Conservation (phyloP, 2,797 vertebrate species). For the Peromyscus aztecus region DNA sequence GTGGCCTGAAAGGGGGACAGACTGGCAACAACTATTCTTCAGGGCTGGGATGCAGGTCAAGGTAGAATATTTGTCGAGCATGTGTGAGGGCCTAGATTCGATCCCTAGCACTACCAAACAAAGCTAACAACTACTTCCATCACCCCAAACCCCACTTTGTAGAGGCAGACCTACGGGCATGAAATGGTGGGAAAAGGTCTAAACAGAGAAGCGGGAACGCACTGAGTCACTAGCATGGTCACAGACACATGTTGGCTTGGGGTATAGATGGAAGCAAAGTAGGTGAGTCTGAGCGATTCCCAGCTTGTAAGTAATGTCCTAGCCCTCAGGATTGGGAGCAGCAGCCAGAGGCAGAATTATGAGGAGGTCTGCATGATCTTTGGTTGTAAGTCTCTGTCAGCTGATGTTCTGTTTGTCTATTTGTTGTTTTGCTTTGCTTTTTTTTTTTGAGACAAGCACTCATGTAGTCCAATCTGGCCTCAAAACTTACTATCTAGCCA, state of each 20-base stretch:
- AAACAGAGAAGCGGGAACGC: background rate
- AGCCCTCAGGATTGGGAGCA: background rate
- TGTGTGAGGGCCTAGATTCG: background rate
- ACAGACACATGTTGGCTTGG: rapidly evolving
- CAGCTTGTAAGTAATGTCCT: background rate
- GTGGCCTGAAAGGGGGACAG: background rate
- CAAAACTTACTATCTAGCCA: background rate
- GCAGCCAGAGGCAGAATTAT: background rate
- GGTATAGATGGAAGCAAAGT: too few relatives aligned
- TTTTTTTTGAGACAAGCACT: background rate
- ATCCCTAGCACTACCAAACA: background rate
- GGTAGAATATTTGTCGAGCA: background rate
- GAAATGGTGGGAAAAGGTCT: background rate
- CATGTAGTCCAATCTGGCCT: background rate
- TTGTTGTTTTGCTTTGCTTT: background rate
- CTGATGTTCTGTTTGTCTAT: background rate
- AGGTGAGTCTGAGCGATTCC: background rate
- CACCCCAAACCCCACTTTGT: too few relatives aligned
- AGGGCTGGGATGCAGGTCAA: background rate
- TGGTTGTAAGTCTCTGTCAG: background rate
- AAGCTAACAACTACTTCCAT: background rate
- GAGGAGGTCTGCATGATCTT: background rate
- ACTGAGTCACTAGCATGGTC: background rate
- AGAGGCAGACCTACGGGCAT: background rate
- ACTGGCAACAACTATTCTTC: background rate